Evolutionary conservation across 2,113 vertebrate genomes (phyloP), one percentile per base, ranked within the genome.

Genomic region (Psophia crepitans): DNA sequence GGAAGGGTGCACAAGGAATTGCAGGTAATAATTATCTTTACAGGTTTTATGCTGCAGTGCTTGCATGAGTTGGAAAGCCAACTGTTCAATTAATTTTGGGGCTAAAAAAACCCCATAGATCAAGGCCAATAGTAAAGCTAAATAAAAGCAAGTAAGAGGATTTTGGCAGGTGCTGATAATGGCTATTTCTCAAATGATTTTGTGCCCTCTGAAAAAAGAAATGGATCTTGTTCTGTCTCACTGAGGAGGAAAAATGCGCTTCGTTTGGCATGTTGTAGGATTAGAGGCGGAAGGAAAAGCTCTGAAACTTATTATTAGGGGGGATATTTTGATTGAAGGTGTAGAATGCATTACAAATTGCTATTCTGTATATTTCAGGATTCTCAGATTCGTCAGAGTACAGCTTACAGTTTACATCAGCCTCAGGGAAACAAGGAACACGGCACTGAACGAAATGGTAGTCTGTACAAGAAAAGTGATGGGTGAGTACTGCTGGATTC

Each of bases 351-450:
- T 90, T 80, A 20, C 46, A 26, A 65, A 51, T 28, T 32, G 60
- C 64, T 84, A 27, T 73, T 87, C 58, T 69, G 48, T 54, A 3
- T 68, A n/a, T 82, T 97, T 53, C 87, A 99, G 99, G 99, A 99
- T 91, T 99, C 99, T 18, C 99, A 99, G 95, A 97, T 99, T 89
- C 98, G 99, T 32, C 99, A 99, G 97, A 99, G 99, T 94, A 98
- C 99, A 90, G 98, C 99, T 46, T 99, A 99, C 93, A 99, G 99
- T 97, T 98, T 99, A 75, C 99, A 99, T 85, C 99, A 99, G 96
- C 99, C 99, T 27, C 99, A 99, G 98, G 99, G 99, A 44, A 99
- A 99, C 98, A 99, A 99, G 93, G 99, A 99, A 9, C 99, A 99
- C 0, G 99, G 99, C 90, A 99, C 99, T 0, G 99, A 99, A 96